A percentile compares a stretch with the other conserved stretches of the same genome.
phyloP scores from a whole-genome alignment of 2,113 vertebrate species.

The Taurulus bubalis region DNA sequence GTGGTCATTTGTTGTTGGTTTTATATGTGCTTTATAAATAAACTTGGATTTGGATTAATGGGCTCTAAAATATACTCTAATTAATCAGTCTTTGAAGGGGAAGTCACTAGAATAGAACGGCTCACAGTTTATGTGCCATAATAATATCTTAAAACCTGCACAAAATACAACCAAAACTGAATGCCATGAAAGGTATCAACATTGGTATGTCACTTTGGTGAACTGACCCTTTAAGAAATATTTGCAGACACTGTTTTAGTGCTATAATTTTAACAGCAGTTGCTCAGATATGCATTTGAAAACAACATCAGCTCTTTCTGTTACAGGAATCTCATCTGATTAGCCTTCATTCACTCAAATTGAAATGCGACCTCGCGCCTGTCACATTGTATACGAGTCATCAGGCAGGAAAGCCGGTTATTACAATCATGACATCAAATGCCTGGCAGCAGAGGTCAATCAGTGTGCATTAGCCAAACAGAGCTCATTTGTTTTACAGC shows the following conservation, averaged over 20 bases:
- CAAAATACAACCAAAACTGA: not conserved
- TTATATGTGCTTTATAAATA: not conserved
- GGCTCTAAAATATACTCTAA: not conserved
- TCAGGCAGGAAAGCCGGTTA: slow-evolving; percentile 68
- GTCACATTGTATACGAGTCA: slow-evolving; percentile 68
- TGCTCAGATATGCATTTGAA: slow-evolving; percentile 3
- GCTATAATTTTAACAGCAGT: not conserved
- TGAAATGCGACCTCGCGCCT: slow-evolving; percentile 65
- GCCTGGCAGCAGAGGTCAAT: slow-evolving; percentile 77
- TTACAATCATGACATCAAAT: slow-evolving; percentile 80
- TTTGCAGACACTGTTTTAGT: not conserved
- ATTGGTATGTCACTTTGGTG: not conserved
- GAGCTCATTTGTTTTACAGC: slow-evolving; percentile 82
- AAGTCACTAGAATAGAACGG: not conserved
- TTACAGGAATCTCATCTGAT: slow-evolving; percentile 58
- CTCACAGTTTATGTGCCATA: not conserved
- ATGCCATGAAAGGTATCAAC: not conserved
- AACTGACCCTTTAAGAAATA: slow-evolving; percentile 4
- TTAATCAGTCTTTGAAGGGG: not conserved
- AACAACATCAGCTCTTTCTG: not conserved
- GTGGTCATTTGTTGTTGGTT: not conserved
- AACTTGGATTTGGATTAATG: not conserved
- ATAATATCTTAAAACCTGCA: not conserved
- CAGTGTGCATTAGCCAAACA: slow-evolving; percentile 79
- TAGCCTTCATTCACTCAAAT: slow-evolving; percentile 61